Base-by-base conservation (phyloP, 2,888 invertebrate species). In the Drosophila koepferae region DNA sequence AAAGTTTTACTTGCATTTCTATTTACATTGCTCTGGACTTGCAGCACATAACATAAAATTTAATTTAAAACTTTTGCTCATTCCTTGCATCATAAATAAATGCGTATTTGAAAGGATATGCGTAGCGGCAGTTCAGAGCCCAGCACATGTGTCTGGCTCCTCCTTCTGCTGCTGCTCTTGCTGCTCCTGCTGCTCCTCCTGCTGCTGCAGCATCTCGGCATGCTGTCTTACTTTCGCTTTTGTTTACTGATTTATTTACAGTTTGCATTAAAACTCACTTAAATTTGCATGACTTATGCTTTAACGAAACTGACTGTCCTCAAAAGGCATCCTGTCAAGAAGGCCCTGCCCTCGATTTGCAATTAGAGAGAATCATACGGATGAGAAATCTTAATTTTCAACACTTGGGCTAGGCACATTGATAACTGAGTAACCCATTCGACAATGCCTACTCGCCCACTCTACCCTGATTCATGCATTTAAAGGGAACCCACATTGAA, bases 41-140 rank as follows among this genome's bases (percentile, higher is more conserved):
- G 53, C 46, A 44, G 64, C 63, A 75, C 74, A 76, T 77, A 72
- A 72, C 81, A 76, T 79, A 74, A 77, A 89, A 88, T 82, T 78
- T 82, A 81, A 88, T 90, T 87, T 82, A 67, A 82, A 86, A 88
- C 69, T 88, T 86, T 81, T 79, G 34, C 80, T 69, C 75, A 51
- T 74, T 64, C 72, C 58, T 63, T 44, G 73, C 59, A 46, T 65
- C 80, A 84, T 78, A 87, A 82, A 84, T 85, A 86, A 77, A 86
- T 86, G 84, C 74, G 80, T 75, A 58, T 70, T 71, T 81, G 62
- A 78, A 74, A 81, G 80, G 77, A 76, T 80, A 63, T 66, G 56
- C 54, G 65, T 51, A 49, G 58, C 59, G 55, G 48, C 65, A 62
- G 65, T 56, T 40, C 68, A 44, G 18, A 31, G 28, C 18, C 28